Evolutionary conservation across 2,888 invertebrate species (phyloP), one percentile per base, ranked within the genome.

Genomic region (Cerceris ruficornis): DNA sequence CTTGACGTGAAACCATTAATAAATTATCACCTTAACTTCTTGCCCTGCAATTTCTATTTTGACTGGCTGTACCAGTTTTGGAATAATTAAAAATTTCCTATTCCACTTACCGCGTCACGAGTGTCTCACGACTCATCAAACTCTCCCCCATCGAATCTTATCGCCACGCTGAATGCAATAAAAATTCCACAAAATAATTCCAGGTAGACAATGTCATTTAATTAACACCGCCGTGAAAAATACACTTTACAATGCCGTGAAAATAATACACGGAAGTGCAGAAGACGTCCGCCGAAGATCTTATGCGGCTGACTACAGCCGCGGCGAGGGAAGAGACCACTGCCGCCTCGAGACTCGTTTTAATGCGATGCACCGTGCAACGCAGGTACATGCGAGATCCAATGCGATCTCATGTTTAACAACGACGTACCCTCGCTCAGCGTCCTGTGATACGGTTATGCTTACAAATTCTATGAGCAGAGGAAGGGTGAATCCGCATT

Each of bases 371-470:
- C 83, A 69, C 62, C 59, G 72, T 46, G 75, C 62, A 57, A 61
- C 68, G 81, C 82, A 70, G 67, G 17, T 69, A 77, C 76, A 75
- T 66, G 69, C 70, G 64, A 78, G 79, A 82, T 83, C 75, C 70
- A 77, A 77, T 67, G 83, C 77, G 77, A 83, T 83, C 83, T 83
- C 80, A 61, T 82, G 80, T 83, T 83, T 75, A 83, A 83, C 83
- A 80, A 82, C 77, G 68, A 65, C 65, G 50, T 61, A 66, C 62
- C 69, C 68, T 57, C 57, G 75, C 69, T 75, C 59, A 11, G 70
- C 61, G 52, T 55, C 42, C 50, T 17, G 67, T 77, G 76, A 81
- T 80, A 80, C 73, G 65, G 69, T 77, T 80, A 77, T 65, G 60
- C 80, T 81, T 81, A 70, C 81, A 81, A 81, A 81, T 81, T 73